A percentile compares a stretch with the other conserved stretches of the same genome.
Evolutionary conservation across 2,888 invertebrate genomes (phyloP).

Genomic region (Mesoligia furuncula): DNA sequence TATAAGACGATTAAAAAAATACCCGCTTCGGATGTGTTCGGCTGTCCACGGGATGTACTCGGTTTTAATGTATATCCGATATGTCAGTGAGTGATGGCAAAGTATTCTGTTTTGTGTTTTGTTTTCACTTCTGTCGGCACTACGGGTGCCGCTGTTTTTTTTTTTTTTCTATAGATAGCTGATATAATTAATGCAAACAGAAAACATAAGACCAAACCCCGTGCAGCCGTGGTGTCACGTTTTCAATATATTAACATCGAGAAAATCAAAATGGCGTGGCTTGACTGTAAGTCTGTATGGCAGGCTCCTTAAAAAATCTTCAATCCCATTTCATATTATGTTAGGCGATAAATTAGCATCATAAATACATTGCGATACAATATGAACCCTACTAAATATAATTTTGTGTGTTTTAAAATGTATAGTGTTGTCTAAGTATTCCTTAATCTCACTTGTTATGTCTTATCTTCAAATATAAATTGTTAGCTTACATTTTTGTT

Average conservation of each 20-base stretch:
- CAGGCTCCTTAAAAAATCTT: background rate
- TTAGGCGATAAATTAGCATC: background rate
- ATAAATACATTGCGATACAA: slow-evolving; percentile 11
- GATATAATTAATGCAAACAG: too few species aligned
- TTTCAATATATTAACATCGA: background rate
- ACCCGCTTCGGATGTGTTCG: too few species aligned
- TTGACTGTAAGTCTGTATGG: background rate
- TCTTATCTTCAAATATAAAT: slow-evolving; percentile 51
- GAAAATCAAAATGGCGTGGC: background rate
- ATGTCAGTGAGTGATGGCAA: too few species aligned
- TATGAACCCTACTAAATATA: slow-evolving; percentile 25
- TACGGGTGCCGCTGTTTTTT: background rate
- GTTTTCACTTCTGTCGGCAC: too few species aligned
- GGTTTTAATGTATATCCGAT: too few species aligned
- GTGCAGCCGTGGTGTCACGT: background rate
- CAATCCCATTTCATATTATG: background rate
- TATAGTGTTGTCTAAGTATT: slow-evolving; percentile 32
- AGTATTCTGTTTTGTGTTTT: too few species aligned
- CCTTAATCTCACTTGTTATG: slow-evolving; percentile 54
- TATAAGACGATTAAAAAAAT: too few species aligned
- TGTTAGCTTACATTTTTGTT: slow-evolving; percentile 36
- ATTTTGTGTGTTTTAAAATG: slow-evolving; percentile 28
- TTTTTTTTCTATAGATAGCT: background rate
- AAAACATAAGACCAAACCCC: too few species aligned
- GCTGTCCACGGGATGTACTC: too few species aligned